These are phyloP conservation scores for Uromys caudimaculatus DNA, from an alignment of 2,797 vertebrate species.

Conservation along the genomic window DNA sequence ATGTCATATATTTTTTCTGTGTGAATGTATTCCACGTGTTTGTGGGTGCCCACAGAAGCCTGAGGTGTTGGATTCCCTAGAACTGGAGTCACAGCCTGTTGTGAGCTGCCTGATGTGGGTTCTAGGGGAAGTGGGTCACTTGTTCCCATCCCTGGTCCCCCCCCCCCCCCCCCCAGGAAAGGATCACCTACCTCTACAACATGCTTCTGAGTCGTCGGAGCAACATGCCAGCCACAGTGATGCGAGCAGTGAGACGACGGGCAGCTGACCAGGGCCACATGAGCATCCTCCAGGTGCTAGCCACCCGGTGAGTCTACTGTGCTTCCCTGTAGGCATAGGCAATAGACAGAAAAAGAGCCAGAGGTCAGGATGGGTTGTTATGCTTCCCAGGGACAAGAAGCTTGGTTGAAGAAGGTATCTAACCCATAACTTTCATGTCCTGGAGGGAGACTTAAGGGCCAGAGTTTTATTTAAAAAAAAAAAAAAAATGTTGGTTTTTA, in stretches of 20 bases:
- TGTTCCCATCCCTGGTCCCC: rapidly evolving
- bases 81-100: not conserved
- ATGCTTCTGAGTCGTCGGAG: slow-evolving; percentile 89
- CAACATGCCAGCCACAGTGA: slow-evolving; percentile 79
- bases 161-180: slow-evolving; percentile 85
- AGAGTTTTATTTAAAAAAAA: not conserved
- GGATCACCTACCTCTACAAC: slow-evolving; percentile 89
- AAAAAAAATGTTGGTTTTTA: not conserved
- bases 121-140: not conserved
- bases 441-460: not conserved
- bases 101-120: not conserved
- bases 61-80: not conserved
- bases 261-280: slow-evolving; percentile 61
- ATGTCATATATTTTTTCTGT: not conserved
- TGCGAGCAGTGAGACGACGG: slow-evolving; percentile 51
- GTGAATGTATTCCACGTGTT: not conserved
- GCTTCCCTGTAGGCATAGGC: not conserved
- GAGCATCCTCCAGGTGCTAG: slow-evolving; percentile 82
- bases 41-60: not conserved
- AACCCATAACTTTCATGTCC: too few relatives aligned
- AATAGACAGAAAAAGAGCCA: not conserved
- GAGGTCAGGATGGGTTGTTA: not conserved
- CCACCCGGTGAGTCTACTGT: slow-evolving; percentile 79
- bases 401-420: not conserved
- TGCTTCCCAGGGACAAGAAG: not conserved